Conservation (phyloP, 2,113 vertebrate genomes). For the Dromiciops gliroides region DNA sequence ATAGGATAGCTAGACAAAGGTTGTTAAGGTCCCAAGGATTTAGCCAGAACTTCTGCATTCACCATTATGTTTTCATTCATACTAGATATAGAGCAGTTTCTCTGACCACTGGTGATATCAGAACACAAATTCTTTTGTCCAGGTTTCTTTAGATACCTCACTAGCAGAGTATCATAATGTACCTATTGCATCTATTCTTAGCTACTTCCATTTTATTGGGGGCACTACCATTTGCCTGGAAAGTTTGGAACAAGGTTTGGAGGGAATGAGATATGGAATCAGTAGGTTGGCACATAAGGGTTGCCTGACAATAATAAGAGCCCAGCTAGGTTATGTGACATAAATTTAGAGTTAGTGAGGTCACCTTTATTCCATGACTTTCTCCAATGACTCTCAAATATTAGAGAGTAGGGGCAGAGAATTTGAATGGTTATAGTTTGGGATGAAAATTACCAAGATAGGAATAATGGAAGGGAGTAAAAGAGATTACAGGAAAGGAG, state of each 20-base stretch:
- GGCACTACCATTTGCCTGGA: not conserved
- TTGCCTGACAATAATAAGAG: no score
- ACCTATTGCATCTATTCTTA: not conserved
- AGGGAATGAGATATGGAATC: not conserved
- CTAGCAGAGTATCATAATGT: not conserved
- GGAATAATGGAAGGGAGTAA: not conserved
- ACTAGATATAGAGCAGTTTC: not conserved
- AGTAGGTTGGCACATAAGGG: not conserved
- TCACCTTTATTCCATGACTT: no score
- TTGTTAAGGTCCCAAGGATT: not conserved
- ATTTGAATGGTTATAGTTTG: not conserved
- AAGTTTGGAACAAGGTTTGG: not conserved
- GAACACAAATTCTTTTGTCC: not conserved
- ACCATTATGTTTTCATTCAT: not conserved
- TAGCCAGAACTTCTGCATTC: not conserved
- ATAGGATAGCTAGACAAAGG: not conserved
- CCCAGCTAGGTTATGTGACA: no score
- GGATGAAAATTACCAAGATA: not conserved
- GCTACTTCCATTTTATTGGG: not conserved
- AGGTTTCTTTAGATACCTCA: not conserved
- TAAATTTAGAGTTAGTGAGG: no score
- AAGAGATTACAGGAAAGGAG: not conserved
- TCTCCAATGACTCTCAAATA: no score
- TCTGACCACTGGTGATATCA: not conserved
- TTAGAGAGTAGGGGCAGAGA: not conserved